Evolutionary conservation across 37 sponge, comb jelly and placozoan genomes (phyloP).

Genomic region (Theonella swinhoei): DNA sequence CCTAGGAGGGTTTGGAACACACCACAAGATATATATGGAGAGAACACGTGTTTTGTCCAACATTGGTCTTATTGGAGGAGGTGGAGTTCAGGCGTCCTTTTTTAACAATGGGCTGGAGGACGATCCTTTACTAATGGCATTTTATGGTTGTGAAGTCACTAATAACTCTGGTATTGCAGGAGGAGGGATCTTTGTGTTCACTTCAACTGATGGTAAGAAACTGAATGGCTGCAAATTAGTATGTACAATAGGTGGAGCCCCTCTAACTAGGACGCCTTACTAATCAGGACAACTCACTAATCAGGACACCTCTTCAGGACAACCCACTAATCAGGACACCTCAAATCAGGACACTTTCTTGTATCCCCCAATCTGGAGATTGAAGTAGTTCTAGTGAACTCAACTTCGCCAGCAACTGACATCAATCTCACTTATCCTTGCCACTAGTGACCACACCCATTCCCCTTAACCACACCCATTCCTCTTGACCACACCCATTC

Average conservation of each 20-base stretch:
- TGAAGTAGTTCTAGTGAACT: no score
- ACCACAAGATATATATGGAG: slow-evolving; percentile 6
- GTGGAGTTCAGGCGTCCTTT: slow-evolving; percentile 40
- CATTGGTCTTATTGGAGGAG: slow-evolving; percentile 38
- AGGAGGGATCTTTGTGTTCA: slow-evolving; percentile 33
- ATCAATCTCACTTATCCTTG: no score
- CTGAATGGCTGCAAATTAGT: slow-evolving; percentile 35
- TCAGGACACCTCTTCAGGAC: no score
- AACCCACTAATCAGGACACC: no score
- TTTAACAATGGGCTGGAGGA: slow-evolving; percentile 22
- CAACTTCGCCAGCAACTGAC: no score
- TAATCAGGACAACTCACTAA: no score
- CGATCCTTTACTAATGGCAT: slow-evolving; percentile 9
- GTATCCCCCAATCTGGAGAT: not conserved
- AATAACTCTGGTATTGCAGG: slow-evolving; percentile 36
- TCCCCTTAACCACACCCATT: no score
- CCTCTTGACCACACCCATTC: no score
- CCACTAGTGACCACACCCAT: no score
- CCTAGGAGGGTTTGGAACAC: not conserved
- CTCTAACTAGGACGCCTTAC: slow-evolving; percentile 34
- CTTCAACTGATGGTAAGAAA: slow-evolving; percentile 21
- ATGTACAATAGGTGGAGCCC: slow-evolving; percentile 4
- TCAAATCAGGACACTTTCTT: no score
- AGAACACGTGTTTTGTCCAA: slow-evolving; percentile 29
- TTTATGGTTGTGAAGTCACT: slow-evolving; percentile 26